Evolutionary conservation across 1,140 invertebrate genomes (phyloP).

Genomic region (Tetramorium simillimum): DNA sequence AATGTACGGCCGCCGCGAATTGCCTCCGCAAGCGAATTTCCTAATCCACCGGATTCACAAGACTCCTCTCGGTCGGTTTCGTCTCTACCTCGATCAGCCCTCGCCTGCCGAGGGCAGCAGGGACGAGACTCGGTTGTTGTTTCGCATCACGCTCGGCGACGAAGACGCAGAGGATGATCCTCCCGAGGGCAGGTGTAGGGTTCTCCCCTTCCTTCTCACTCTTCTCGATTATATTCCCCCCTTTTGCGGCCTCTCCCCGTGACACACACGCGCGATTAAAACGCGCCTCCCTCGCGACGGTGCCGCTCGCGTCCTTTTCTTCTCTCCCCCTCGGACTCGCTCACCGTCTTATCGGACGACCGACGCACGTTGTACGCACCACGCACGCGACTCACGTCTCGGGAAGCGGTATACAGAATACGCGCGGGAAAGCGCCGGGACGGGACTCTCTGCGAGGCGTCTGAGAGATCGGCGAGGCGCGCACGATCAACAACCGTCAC

Average conservation of each 20-base stretch:
- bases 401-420: neutral
- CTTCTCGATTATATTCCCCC: neutral
- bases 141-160: conserved; percentile 3
- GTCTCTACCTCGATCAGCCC: conserved; percentile 16
- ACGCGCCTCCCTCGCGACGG: neutral
- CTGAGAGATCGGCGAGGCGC: conserved; percentile 19
- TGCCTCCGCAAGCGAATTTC: neutral
- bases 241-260: too few relatives aligned
- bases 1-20: neutral
- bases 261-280: neutral
- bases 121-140: neutral
- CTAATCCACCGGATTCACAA: neutral
- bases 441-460: conserved; percentile 6
- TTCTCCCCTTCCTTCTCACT: neutral
- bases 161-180: neutral
- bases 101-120: conserved; percentile 26
- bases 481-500: conserved; percentile 67
- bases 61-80: too few relatives aligned
- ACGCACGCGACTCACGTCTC: neutral
- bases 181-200: too few relatives aligned
- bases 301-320: conserved; percentile 9
- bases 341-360: conserved; percentile 35
- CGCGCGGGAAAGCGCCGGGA: conserved; percentile 16
- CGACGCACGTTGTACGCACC: neutral
- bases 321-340: conserved; percentile 2